These are phyloP conservation scores for Rhodinocichla rosea DNA, from an alignment of 2,113 vertebrate genomes.

Conservation along the genomic window DNA sequence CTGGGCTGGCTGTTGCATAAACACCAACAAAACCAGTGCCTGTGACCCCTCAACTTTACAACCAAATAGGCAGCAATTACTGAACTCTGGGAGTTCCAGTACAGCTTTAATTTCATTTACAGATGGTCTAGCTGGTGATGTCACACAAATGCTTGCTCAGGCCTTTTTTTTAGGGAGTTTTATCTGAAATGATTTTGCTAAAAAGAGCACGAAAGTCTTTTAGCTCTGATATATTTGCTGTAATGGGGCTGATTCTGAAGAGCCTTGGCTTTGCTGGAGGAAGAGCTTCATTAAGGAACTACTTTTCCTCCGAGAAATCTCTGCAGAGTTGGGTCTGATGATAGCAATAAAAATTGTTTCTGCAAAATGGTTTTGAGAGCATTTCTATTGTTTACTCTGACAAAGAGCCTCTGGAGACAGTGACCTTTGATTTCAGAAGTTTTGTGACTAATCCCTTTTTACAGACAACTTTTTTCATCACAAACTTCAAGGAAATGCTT, in stretches of 20 bases:
- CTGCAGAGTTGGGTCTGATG: background rate
- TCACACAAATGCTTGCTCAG: background rate
- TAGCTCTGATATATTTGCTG: background rate
- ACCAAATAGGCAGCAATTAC: background rate
- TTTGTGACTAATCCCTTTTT: constrained; percentile 31
- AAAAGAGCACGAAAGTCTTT: background rate
- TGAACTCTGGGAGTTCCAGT: background rate
- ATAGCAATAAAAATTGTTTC: constrained; percentile 16
- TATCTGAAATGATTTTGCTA: background rate
- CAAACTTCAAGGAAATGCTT: constrained; percentile 59
- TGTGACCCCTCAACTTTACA: background rate
- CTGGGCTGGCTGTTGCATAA: background rate
- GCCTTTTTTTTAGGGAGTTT: background rate
- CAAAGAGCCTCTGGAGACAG: background rate
- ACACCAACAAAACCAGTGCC: background rate
- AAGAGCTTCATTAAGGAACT: background rate
- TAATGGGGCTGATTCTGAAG: background rate
- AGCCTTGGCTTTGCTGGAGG: background rate
- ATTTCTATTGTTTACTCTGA: constrained; percentile 1
- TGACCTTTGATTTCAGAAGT: constrained; percentile 43
- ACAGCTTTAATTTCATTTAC: background rate
- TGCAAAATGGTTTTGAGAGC: background rate
- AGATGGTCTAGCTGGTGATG: background rate
- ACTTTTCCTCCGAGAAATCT: background rate
- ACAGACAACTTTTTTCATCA: constrained; percentile 43